Evolutionary conservation across 2,113 vertebrate species (phyloP), one percentile per base, ranked within the genome.

Genomic region (Acrocephalus arundinaceus): DNA sequence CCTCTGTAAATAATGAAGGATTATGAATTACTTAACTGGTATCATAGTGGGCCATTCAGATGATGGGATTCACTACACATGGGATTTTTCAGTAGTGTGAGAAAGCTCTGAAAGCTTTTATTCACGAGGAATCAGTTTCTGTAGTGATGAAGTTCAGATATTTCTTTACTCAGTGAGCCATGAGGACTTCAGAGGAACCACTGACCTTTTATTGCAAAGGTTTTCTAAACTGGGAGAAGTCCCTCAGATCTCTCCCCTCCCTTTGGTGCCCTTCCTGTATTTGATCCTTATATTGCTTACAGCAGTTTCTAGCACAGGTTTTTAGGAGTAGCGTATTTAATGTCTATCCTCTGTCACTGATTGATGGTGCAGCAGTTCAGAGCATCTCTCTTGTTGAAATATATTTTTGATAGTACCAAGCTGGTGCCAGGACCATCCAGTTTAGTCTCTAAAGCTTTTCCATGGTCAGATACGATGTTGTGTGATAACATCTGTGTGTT

Each of bases 31-130:
- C 27, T 58, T 10, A 43, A 8, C 25, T 72, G 20, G 15, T 58
- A 22, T 1, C 6, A 0, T 22, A 25, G n/a, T 3, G 13, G 24
- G 35, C 11, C 5, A 2, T 19, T 65, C 6, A 27, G 5, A 9
- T 51, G 15, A 13, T 57, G 33, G 20, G n/a, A 25, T 76, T 85
- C 25, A 10, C 17, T 19, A 0, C 1, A 3, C 16, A 6, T 7
- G 15, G 41, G 35, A 46, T 8, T 48, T 73, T 14, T 46, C 6
- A 2, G 17, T 48, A 14, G 22, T 12, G 4, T 39, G 33, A 61
- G 57, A 22, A 54, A 39, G 27, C 24, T 78, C 7, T 43, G 74
- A n/a, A 73, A 77, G n/a, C 31, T n/a, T 37, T 79, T 65, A 20
- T 71, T 84, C 1, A 11, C 52, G 61, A 66, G 82, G 72, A 66